A percentile compares a stretch with the other conserved stretches of the same genome.
phyloP scores from a whole-genome alignment of 2,888 invertebrate species.

The Aspidiotus destructor region DNA sequence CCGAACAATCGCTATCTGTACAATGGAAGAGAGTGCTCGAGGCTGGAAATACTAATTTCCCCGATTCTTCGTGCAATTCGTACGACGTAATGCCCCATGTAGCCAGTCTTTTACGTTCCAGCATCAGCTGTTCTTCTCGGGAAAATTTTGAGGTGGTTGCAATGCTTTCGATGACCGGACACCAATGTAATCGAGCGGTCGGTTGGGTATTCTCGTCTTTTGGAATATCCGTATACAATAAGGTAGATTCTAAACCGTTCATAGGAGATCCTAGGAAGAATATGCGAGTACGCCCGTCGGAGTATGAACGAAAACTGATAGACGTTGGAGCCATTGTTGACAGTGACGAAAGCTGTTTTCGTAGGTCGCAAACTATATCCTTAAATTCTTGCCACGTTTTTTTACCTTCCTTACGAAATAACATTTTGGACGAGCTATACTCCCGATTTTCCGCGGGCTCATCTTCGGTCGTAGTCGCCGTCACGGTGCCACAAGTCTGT shows the following conservation, averaged over 20 bases:
- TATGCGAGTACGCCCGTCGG: constrained; percentile 70
- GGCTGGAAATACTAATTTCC: constrained; percentile 83
- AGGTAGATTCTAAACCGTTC: constrained; percentile 80
- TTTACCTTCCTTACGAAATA: constrained; percentile 34
- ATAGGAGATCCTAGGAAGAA: constrained; percentile 83
- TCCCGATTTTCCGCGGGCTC: constrained; percentile 12
- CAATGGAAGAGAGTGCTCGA: constrained; percentile 81
- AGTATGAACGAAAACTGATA: constrained; percentile 66
- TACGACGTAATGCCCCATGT: constrained; percentile 92
- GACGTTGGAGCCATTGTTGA: constrained; percentile 74
- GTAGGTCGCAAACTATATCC: constrained; percentile 66
- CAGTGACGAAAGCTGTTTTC: constrained; percentile 65
- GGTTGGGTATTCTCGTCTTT: constrained; percentile 36
- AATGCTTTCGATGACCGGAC: constrained; percentile 59
- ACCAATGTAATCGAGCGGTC: constrained; percentile 54
- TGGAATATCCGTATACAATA: constrained; percentile 72
- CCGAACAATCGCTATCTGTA: constrained; percentile 60
- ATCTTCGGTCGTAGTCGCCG: constrained; percentile 19
- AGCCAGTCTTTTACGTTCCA: constrained; percentile 83
- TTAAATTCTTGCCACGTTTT: constrained; percentile 70
- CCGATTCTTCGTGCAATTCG: constrained; percentile 69
- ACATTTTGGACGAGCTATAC: constrained; percentile 12
- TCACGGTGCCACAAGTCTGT: constrained; percentile 24
- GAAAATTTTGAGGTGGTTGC: constrained; percentile 54
- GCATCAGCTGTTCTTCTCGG: constrained; percentile 78